Conservation (phyloP, 2,113 vertebrate species). For the Crotalus viridis region DNA sequence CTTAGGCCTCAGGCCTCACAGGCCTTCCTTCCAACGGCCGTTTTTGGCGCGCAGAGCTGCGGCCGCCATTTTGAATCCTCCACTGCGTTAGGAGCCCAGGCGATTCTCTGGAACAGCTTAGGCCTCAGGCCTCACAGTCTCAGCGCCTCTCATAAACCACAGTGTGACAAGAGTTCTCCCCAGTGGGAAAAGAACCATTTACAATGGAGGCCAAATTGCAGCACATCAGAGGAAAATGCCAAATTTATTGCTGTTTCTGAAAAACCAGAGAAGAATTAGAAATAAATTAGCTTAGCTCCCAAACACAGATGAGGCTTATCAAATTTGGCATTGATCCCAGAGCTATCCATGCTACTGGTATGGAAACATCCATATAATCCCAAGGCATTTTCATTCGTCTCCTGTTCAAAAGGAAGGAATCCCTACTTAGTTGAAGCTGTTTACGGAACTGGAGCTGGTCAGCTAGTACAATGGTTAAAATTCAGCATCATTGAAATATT, state of each 20-base stretch:
- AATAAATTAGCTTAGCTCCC: background rate
- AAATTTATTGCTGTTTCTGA: background rate
- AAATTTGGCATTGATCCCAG: background rate
- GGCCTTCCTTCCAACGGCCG: too few relatives aligned
- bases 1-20: too few relatives aligned
- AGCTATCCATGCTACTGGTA: background rate
- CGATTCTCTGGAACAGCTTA: too few relatives aligned
- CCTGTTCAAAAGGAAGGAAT: background rate
- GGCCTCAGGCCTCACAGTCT: too few relatives aligned
- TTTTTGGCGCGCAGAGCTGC: too few relatives aligned
- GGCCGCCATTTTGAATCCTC: too few relatives aligned
- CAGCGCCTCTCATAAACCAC: background rate
- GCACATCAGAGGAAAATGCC: background rate
- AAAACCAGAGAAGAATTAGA: background rate
- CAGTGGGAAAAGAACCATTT: background rate
- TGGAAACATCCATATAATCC: background rate
- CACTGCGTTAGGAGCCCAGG: too few relatives aligned
- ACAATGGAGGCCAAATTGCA: background rate
- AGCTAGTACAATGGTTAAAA: background rate
- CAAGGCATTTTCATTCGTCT: background rate
- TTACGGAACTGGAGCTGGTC: background rate
- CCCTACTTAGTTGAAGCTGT: background rate
- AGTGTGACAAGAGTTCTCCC: background rate
- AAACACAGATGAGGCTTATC: background rate
- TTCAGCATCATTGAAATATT: accelerated